Conservation (phyloP, 2,113 vertebrate species). For the Arizona elegans region DNA sequence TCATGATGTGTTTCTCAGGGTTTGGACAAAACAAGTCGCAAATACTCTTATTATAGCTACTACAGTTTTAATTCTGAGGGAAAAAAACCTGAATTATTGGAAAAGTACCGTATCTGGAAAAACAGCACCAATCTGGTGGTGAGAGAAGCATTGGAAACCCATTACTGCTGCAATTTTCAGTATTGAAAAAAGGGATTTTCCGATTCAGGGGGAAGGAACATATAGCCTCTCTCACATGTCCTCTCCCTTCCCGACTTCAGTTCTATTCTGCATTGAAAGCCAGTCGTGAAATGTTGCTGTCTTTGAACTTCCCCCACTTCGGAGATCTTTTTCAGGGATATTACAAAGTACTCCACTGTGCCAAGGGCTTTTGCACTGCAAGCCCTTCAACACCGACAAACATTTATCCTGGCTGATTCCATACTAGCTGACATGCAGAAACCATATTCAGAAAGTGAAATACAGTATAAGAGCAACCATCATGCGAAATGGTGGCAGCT, state of each 20-base stretch:
- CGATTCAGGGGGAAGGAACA: background rate
- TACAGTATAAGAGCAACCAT: background rate
- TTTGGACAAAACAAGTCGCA: background rate
- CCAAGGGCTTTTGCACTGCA: background rate
- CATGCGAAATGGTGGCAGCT: background rate
- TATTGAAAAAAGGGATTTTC: background rate
- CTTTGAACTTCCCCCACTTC: background rate
- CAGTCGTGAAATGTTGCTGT: background rate
- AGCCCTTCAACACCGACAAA: background rate
- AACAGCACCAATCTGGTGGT: background rate
- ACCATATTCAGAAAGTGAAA: background rate
- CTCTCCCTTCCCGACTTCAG: background rate
- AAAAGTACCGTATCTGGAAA: background rate
- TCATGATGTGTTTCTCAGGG: background rate
- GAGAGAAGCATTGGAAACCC: background rate
- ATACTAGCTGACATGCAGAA: background rate
- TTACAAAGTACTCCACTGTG: background rate
- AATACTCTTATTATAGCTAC: background rate
- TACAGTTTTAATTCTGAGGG: background rate
- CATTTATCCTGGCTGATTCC: background rate
- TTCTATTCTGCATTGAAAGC: background rate
- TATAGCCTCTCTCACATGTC: background rate
- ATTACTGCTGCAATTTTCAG: background rate
- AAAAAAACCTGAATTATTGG: background rate
- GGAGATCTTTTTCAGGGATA: background rate